Conservation (phyloP, 2,888 invertebrate genomes). For the Lasioglossum figueresi region DNA sequence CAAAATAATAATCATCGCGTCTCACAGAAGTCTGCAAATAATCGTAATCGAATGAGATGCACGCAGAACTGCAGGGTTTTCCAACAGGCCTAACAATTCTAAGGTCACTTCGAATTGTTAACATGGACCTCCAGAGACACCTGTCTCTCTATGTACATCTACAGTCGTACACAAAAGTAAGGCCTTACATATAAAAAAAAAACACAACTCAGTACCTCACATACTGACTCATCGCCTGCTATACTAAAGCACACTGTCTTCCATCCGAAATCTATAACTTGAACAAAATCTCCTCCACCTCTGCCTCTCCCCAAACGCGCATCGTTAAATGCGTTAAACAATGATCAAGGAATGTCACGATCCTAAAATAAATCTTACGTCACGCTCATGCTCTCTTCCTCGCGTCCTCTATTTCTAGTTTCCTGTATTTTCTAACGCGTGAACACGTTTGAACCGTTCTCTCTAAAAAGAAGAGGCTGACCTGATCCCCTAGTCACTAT, state of each 20-base stretch:
- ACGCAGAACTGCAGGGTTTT: neutral
- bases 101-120: neutral
- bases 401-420: neutral
- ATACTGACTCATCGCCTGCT: neutral
- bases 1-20: neutral
- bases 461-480: conserved; percentile 23
- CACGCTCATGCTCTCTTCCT: neutral
- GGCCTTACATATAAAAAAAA: neutral
- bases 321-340: conserved; percentile 57
- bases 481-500: conserved; percentile 41
- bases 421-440: conserved; percentile 14
- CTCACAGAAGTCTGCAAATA: neutral
- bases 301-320: neutral
- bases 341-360: conserved; percentile 61
- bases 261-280: neutral
- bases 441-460: conserved; percentile 49
- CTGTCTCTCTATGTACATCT: neutral
- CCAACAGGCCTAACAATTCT: neutral
- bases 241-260: neutral
- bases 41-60: neutral
- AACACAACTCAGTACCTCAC: neutral
- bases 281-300: neutral
- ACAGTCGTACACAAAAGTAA: neutral
- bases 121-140: neutral
- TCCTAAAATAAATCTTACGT: conserved; percentile 18